A percentile compares a stretch with the other conserved stretches of the same genome.
These are phyloP conservation scores for Porites evermanni DNA, from an alignment of 92 coral and sea anemone species.

Conservation along the genomic window DNA sequence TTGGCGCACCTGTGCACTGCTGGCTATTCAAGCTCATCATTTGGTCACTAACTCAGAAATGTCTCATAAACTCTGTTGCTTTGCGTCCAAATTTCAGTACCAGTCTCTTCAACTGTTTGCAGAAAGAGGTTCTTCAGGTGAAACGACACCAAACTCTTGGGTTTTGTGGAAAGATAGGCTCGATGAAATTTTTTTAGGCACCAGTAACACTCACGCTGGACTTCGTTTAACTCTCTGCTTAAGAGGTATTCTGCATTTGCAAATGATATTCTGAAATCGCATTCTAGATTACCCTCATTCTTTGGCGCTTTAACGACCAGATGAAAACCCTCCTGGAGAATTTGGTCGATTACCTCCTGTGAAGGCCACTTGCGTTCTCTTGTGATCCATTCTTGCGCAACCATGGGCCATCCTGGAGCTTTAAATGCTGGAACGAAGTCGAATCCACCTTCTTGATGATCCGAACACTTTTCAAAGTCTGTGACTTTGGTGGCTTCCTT, in stretches of 20 bases:
- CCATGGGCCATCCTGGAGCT: conserved; percentile 73
- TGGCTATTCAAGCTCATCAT: no score
- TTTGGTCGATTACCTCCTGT: conserved; percentile 40
- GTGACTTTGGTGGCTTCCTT: background rate
- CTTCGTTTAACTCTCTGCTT: conserved; percentile 57
- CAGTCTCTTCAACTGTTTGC: conserved; percentile 70
- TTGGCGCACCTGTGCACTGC: no score
- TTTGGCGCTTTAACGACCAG: conserved; percentile 72
- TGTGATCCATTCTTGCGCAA: conserved; percentile 68
- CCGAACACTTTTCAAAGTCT: no score
- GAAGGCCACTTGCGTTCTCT: conserved; percentile 83
- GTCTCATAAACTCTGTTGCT: conserved; percentile 43
- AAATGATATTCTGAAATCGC: conserved; percentile 83
- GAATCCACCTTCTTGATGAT: background rate
- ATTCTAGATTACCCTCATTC: conserved; percentile 46
- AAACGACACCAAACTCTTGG: conserved; percentile 64
- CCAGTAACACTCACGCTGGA: conserved; percentile 80
- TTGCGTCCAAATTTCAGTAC: conserved; percentile 65
- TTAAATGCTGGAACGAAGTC: conserved; percentile 82
- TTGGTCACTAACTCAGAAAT: no score
- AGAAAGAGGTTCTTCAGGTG: conserved; percentile 73
- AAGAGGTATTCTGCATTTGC: conserved; percentile 80
- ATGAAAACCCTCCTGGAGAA: conserved; percentile 73
- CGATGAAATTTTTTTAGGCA: conserved; percentile 68
- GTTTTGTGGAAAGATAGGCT: conserved; percentile 47